Base-by-base conservation (phyloP, 1,140 invertebrate genomes). In the Drosophila fuyamai region DNA sequence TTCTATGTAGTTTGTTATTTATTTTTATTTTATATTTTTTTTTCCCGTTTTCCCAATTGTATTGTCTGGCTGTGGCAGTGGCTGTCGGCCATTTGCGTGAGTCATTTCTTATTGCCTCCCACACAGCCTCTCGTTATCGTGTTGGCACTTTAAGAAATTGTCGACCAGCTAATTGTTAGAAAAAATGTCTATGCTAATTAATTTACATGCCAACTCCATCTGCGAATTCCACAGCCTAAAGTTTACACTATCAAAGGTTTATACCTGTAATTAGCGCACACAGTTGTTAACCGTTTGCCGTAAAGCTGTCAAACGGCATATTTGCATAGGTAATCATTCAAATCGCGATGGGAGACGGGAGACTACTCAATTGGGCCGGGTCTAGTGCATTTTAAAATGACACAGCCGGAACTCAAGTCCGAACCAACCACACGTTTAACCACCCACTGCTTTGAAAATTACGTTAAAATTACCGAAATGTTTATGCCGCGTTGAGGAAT, bases 1-100 rank as follows among this genome's bases (percentile, higher is more conserved):
- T 27, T 38, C 44, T 62, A 32, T 66, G 59, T 51, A 67, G 61
- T 66, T 67, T 51, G 7, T 51, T 68, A 68, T 68, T 68, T 66
- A 66, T 62, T 66, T 66, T 6, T 50, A 48, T 63, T 66, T 63
- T 60, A 35, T 13, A 8, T 27, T 29, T 16, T 14, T 14, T 16
- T 29, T 14, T 27, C 27, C 18, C 46, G 18, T 35, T 47, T 65
- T 32, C 6, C 2, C 58, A 51, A 35, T 66, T 53, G 65, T 66
- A 38, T 41, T 59, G 12, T 55, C 35, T 32, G 27, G 13, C 53
- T 43, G 14, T 14, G 36, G 59, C 14, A 9, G 27, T 9, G 36
- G 14, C 27, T 23, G 18, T 41, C 46, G 27, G 36, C 35, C 32
- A 38, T 48, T 66, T 63, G 16, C 9, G 44, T 67, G 60, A 67